phyloP scores from a whole-genome alignment of 1,140 invertebrate species.

The Lycorma delicatula region DNA sequence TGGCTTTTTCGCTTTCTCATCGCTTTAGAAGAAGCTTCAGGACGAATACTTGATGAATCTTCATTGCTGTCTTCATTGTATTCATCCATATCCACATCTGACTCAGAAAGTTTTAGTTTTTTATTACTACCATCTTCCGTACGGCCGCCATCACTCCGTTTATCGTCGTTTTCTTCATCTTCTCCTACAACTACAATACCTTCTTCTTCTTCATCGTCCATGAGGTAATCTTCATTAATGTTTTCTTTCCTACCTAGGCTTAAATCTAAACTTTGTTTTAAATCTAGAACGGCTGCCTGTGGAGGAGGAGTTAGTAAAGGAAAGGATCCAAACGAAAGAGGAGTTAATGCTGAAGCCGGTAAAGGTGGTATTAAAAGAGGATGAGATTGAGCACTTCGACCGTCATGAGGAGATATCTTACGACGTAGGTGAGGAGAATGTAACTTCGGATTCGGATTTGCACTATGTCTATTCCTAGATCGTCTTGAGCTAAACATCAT shows the following conservation, averaged over 20 bases:
- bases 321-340: constrained; percentile 64
- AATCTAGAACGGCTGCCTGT: constrained; percentile 51
- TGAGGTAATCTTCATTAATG: constrained; percentile 38
- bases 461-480: constrained; percentile 91
- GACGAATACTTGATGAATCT: constrained; percentile 51
- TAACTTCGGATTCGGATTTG: constrained; percentile 96
- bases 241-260: constrained; percentile 30
- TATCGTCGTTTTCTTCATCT: constrained; percentile 55
- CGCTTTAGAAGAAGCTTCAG: constrained; percentile 41
- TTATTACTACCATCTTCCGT: constrained; percentile 61
- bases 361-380: constrained; percentile 66
- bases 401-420: constrained; percentile 89
- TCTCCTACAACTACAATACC: constrained; percentile 53
- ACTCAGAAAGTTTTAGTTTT: constrained; percentile 47
- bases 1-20: constrained; percentile 79
- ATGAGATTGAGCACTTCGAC: constrained; percentile 76
- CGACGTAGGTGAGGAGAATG: constrained; percentile 88
- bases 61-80: constrained; percentile 65
- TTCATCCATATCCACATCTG: constrained; percentile 50
- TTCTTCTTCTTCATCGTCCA: constrained; percentile 48
- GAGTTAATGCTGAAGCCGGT: constrained; percentile 51
- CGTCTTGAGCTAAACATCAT: constrained; percentile 98
- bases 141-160: constrained; percentile 43
- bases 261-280: constrained; percentile 56
- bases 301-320: constrained; percentile 60